Percentiles rank a stretch among this genome's conserved stretches.
Evolutionary conservation across 2,888 invertebrate species (phyloP).

Genomic region (Seira sanloemensis): DNA sequence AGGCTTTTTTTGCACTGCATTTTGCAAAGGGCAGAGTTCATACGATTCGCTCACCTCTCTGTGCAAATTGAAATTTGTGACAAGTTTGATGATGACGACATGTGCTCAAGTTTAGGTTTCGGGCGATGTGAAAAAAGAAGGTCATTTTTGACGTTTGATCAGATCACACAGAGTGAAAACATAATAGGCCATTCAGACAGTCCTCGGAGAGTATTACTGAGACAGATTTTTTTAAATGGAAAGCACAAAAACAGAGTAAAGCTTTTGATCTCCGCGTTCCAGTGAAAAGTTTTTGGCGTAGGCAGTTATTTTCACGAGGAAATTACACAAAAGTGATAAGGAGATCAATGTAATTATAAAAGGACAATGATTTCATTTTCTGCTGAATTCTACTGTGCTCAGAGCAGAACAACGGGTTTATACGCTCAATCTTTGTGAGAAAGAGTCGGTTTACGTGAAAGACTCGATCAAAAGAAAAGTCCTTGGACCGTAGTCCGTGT

Average conservation of each 20-base stretch:
- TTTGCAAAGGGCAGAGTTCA: not conserved
- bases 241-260: not conserved
- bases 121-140: not conserved
- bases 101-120: not conserved
- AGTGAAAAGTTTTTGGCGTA: not conserved
- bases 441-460: no score
- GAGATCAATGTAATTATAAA: not conserved
- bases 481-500: no score
- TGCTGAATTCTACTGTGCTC: no score
- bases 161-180: not conserved
- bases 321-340: no score
- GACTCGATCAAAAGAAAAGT: no score
- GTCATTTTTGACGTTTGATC: not conserved
- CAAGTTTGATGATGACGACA: not conserved
- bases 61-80: not conserved
- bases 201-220: no score
- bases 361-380: no score
- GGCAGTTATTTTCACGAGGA: not conserved
- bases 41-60: no score
- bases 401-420: no score
- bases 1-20: not conserved
- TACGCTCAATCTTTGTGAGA: no score
- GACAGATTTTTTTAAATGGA: not conserved
- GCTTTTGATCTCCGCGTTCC: not conserved
- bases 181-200: no score